Base-by-base conservation (phyloP, 2,113 vertebrate species). In the Marcusenius ussheri region DNA sequence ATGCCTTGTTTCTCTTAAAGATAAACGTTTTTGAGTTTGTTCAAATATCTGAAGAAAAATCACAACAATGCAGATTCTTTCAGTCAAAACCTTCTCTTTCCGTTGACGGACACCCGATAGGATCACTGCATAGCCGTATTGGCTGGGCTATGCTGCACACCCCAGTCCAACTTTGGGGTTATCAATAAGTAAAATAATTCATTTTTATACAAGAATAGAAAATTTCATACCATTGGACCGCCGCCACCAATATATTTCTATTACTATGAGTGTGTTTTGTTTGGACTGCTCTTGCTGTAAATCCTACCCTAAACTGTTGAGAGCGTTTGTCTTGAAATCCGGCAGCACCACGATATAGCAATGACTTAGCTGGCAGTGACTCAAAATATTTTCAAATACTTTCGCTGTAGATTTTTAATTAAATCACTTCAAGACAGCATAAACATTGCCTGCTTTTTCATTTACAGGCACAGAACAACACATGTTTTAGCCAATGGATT, bases 371-470 rank as follows among this genome's bases (percentile, higher is more conserved):
- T 42, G 58, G 50, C 42, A 17, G 87, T 88, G 62, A 88, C 87
- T 91, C 90, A 92, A 90, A 85, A 90, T 90, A 93, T 91, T 90
- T 89, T 89, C 91, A 94, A 87, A 93, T 92, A 11, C 91, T 93
- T 90, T 45, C 91, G 93, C 35, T 92, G 94, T 94, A 94, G 92
- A 90, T 91, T 93, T 93, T 90, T 90, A 91, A 90, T 87, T 91
- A 88, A 90, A 74, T 89, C 83, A n/a, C 35, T 90, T 92, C 88
- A 83, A 83, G 42, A 45, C 39, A 21, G 24, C 15, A 46, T 42
- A 47, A 47, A 47, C 83, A 19, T 80, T 6, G 74, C 0, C 35
- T 42, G 74, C 35, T 8, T 70, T 74, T 77, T 13, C n/a, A 39
- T 39, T 39, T 77, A 17, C 31, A 39, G 70, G 70, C 13, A 39